phyloP scores from a whole-genome alignment of 2,888 invertebrate genomes.

The Noctua janthina region DNA sequence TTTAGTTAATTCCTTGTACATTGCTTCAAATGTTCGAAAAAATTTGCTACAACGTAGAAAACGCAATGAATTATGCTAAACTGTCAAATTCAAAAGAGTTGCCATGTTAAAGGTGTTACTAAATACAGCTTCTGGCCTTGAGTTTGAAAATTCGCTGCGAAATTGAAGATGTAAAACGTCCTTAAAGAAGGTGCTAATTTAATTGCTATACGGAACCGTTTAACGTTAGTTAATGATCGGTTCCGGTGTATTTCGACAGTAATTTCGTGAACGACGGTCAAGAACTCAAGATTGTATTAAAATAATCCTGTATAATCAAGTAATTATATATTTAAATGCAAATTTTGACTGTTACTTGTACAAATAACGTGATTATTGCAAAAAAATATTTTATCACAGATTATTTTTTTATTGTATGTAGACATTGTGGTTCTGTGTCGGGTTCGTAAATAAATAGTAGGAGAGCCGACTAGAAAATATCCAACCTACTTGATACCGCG shows the following conservation, averaged over 20 bases:
- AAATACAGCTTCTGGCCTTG: neutral
- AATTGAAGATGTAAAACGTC: neutral
- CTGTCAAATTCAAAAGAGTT: no score
- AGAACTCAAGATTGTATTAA: neutral
- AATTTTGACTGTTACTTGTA: neutral
- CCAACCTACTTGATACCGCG: no score
- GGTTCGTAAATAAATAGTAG: no score
- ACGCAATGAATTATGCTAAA: no score
- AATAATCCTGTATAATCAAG: slow-evolving; percentile 4
- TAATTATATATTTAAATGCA: neutral
- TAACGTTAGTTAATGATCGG: slow-evolving; percentile 5
- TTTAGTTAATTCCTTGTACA: no score
- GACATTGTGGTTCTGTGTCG: no score
- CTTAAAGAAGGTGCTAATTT: neutral
- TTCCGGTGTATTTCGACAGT: slow-evolving; percentile 16
- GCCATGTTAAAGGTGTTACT: no score
- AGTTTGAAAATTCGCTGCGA: neutral
- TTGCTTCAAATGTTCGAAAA: no score
- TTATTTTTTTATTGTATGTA: no score
- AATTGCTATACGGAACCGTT: slow-evolving; percentile 27
- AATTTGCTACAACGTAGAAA: no score
- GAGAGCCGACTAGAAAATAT: no score
- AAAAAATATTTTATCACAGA: neutral
- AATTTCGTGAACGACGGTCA: neutral
- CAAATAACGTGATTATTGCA: neutral